Conservation (phyloP, 2,113 vertebrate genomes). For the Terrapene triunguis region DNA sequence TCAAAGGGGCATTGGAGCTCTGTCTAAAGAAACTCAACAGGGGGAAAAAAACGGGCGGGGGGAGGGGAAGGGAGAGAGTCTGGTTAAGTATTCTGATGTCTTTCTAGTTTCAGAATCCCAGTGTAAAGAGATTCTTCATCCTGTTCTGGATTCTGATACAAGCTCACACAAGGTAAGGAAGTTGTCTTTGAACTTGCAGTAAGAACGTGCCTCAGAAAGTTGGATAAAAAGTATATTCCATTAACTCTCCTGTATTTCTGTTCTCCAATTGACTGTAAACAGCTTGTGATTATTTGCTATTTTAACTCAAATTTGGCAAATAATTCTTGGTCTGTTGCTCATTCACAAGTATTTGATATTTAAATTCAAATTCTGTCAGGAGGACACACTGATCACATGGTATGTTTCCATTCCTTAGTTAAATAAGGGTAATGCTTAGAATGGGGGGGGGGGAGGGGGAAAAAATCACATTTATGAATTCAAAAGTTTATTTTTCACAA, state of each 20-base stretch:
- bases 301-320: not conserved
- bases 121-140: not conserved
- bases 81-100: not conserved
- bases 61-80: rapidly evolving
- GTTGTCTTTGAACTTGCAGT: not conserved
- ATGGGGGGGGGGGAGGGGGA: rapidly evolving
- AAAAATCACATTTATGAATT: rapidly evolving
- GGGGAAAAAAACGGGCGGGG: not conserved
- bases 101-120: not conserved
- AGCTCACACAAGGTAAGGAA: not conserved
- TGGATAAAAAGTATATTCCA: not conserved
- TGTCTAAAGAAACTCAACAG: not conserved
- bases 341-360: not conserved
- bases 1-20: not conserved
- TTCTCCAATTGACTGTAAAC: not conserved
- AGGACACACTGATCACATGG: slow-evolving; percentile 14
- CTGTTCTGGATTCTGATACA: not conserved
- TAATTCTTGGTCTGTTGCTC: not conserved
- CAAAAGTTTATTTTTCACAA: not conserved
- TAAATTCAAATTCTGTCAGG: rapidly evolving
- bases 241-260: not conserved
- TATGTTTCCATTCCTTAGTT: not conserved
- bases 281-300: not conserved
- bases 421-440: rapidly evolving
- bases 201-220: not conserved